Evolutionary conservation across 2,888 invertebrate species (phyloP), one percentile per base, ranked within the genome.

Genomic region (Cephalotes varians): DNA sequence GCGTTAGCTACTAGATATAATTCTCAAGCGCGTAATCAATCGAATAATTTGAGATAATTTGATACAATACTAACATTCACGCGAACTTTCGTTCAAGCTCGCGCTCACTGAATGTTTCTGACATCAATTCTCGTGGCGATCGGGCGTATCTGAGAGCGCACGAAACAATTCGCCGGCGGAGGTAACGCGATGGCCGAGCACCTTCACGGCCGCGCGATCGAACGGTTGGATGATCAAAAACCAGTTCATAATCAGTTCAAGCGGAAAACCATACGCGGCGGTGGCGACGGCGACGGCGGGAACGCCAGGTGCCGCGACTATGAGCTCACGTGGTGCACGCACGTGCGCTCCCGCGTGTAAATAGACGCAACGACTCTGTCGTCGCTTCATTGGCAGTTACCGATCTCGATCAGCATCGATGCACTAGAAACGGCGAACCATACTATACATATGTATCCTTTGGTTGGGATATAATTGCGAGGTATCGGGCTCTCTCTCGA

Each of bases 161-260:
- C 81, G 83, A 84, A 88, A 86, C 81, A 84, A 84, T 81, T 83
- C 62, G 82, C 62, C 73, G 81, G 79, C 87, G 87, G 86, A 91
- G 87, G 86, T 88, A 88, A 89, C 89, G 86, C 90, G 86, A 85
- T 85, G 84, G 83, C 71, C 65, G 73, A 71, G 85, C 87, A 88
- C 84, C 86, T 79, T 77, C 84, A 74, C 83, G 85, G 84, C 88
- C 90, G 90, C 90, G 18, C 91, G 90, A 93, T 93, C 91, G 86
- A 93, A 93, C 92, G 93, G 91, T 93, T 93, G 92, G 93, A 93
- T 92, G 92, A 87, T 90, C 93, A 91, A 92, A 89, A 93, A 93
- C 93, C 93, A 93, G 93, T 93, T 93, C 91, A 90, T 88, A 90
- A 92, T 93, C 91, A 92, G 93, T 91, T 92, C 89, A 91, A 92